phyloP scores from a whole-genome alignment of 2,797 vertebrate genomes.

The Tenualosa ilisha region DNA sequence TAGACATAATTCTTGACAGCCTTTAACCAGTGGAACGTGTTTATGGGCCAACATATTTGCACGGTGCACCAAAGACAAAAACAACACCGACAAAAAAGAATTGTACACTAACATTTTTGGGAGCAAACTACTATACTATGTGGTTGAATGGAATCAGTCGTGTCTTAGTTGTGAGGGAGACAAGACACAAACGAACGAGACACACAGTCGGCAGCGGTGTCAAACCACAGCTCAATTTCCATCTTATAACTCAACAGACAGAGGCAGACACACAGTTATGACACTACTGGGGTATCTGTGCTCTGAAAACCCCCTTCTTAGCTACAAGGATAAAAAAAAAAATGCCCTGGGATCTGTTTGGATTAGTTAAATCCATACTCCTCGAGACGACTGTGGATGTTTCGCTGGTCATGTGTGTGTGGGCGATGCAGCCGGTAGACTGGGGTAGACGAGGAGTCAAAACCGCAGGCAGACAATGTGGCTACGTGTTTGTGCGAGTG shows the following conservation, averaged over 20 bases:
- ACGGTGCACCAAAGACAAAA: background rate
- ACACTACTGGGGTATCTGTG: background rate
- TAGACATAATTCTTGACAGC: background rate
- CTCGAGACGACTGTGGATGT: background rate
- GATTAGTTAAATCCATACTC: background rate
- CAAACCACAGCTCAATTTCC: background rate
- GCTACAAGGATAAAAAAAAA: background rate
- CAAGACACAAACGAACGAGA: background rate
- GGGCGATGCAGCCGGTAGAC: slow-evolving; percentile 4
- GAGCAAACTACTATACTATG: background rate
- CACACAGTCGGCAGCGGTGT: background rate
- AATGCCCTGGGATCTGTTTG: background rate
- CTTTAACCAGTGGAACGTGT: background rate
- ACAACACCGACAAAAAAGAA: no score
- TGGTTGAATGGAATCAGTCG: background rate
- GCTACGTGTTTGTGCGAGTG: background rate
- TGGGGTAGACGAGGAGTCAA: background rate
- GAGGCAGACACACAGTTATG: background rate
- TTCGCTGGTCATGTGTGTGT: background rate
- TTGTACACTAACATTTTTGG: background rate
- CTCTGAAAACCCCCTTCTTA: background rate
- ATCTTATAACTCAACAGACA: background rate
- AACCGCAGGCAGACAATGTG: slow-evolving; percentile 24
- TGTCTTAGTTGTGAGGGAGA: background rate
- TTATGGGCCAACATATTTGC: background rate